Percentiles rank a stretch among this genome's conserved stretches.
These are phyloP conservation scores for Scatophagus argus DNA, from an alignment of 2,113 vertebrate genomes.

Conservation along the genomic window DNA sequence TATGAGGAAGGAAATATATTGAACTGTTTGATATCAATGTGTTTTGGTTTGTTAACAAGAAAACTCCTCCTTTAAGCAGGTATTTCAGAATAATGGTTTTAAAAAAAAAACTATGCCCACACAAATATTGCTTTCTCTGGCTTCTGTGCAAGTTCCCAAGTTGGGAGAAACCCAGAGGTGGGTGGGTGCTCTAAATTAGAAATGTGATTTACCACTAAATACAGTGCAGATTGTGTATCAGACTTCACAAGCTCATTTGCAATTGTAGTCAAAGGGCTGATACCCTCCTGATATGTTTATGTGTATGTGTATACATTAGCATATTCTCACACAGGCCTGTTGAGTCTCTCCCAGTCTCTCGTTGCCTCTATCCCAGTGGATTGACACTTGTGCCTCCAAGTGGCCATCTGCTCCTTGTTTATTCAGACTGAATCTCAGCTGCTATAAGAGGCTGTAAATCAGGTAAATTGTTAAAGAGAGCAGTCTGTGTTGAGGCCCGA, in stretches of 20 bases:
- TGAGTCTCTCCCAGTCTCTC: constrained; percentile 29
- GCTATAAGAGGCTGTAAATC: constrained; percentile 54
- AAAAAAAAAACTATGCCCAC: neutral
- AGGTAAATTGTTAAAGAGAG: constrained; percentile 61
- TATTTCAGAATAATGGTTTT: neutral
- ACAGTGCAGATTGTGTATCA: neutral
- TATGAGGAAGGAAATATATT: neutral
- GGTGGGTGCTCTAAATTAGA: neutral
- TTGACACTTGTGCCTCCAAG: constrained; percentile 69
- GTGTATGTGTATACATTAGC: constrained; percentile 58
- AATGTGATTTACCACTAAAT: neutral
- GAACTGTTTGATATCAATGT: neutral
- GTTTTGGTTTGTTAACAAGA: neutral
- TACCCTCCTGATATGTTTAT: neutral
- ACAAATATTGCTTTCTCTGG: neutral
- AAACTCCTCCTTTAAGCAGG: neutral
- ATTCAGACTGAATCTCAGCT: constrained; percentile 49
- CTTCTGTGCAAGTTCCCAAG: neutral
- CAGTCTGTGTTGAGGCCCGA: constrained; percentile 29
- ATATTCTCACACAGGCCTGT: constrained; percentile 27
- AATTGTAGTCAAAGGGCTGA: neutral
- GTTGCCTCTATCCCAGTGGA: constrained; percentile 35
- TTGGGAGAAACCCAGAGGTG: neutral
- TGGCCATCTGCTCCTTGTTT: constrained; percentile 72
- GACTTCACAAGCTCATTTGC: neutral